Evolutionary conservation across 37 sponge, comb jelly and placozoan genomes (phyloP), one percentile per base, ranked within the genome.

Genomic region (Dysidea cf. avara): DNA sequence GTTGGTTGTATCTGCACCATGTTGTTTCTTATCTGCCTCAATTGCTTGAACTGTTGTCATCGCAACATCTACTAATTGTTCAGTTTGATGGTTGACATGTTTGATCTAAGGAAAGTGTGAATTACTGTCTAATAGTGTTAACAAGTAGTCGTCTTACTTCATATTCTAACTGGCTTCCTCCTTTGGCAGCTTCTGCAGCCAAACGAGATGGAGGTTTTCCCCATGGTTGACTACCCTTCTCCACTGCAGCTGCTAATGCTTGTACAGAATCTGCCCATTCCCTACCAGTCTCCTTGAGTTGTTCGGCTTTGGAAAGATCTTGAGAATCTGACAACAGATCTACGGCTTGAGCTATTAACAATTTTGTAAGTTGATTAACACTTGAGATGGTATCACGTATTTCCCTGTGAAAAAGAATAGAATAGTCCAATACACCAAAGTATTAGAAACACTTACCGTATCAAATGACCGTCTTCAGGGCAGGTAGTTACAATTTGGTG

Each of bases 221-320:
- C 90, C 90, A 90, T 11, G 90, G 90, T 12, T 57, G 74, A 72
- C 74, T 80, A 26, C 81, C 81, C 39, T 71, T 43, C 39, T 71
- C 71, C 57, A 71, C 20, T 3, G 34, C 38, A 17, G 53, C 39
- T 22, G 57, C 71, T 54, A 31, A 71, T 21, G 22, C 5, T 25
- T 54, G 38, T 14, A 71, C 37, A 12, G 7, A 20, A 11, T 71
- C 21, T 16, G 55, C 71, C 56, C 53, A 56, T 21, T 53, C 57
- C 57, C 55, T 71, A 22, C 71, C 56, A 34, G 39, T 2, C 36
- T 53, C 53, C 39, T 43, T 71, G n/a, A 71, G 32, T 3, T 71
- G 38, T n/a, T 71, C 71, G n/a, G 55, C 21, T 12, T 38, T 32
- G 6, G 56, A 34, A 18, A 71, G 39, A 24, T 71, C 53, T 56